These are phyloP conservation scores for Alectoris magna DNA, from an alignment of 2,797 vertebrate species.

Conservation along the genomic window DNA sequence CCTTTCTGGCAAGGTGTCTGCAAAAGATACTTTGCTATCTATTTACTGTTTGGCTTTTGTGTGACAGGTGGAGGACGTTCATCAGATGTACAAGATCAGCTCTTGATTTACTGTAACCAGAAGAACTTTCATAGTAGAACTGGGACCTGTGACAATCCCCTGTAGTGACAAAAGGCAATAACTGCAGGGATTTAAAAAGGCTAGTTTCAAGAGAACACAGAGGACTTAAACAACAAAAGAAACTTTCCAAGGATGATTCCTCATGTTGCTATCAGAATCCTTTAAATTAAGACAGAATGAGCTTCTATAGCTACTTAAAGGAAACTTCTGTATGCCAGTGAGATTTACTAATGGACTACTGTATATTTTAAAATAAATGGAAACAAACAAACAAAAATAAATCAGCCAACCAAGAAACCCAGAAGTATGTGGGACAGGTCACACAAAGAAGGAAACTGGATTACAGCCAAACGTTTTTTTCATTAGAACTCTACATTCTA, in stretches of 20 bases:
- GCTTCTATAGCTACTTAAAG: not conserved
- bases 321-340: not conserved
- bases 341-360: not conserved
- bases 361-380: not conserved
- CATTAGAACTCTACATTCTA: not conserved
- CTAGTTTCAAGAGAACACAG: not conserved
- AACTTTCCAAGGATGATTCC: not conserved
- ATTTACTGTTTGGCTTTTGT: not conserved
- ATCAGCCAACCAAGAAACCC: too few relatives aligned
- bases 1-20: not conserved
- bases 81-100: not conserved
- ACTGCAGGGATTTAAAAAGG: not conserved
- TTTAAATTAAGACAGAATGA: not conserved
- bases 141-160: not conserved
- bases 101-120: not conserved
- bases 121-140: not conserved
- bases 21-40: not conserved
- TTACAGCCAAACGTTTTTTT: not conserved
- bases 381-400: too few relatives aligned
- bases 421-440: not conserved
- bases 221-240: not conserved
- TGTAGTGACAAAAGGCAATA: not conserved
- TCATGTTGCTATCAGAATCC: accelerated
- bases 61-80: not conserved
- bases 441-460: not conserved